Evolutionary conservation across 1,140 invertebrate species (phyloP).

Genomic region (Euura saliciscinereae): DNA sequence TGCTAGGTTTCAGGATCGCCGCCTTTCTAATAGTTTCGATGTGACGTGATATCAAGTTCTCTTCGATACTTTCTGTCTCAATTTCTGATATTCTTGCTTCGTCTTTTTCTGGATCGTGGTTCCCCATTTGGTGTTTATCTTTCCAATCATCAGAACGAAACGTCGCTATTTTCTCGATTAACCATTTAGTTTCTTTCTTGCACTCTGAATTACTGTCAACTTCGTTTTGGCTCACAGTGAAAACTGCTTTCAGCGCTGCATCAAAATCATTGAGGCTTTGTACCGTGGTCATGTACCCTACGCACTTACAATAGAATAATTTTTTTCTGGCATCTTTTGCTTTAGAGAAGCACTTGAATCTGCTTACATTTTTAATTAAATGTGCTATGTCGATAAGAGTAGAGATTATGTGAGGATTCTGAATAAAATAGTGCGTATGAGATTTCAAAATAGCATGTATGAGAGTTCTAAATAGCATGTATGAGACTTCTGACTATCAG

Average conservation of each 20-base stretch:
- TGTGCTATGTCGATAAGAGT: slow-evolving; percentile 12
- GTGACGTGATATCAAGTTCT: background rate
- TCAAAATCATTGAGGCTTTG: background rate
- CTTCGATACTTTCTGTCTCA: background rate
- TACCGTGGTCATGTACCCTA: slow-evolving; percentile 13
- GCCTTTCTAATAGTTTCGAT: background rate
- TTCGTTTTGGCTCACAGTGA: slow-evolving; percentile 1
- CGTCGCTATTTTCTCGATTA: slow-evolving; percentile 6
- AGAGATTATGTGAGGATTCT: too few species aligned
- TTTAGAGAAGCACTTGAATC: background rate
- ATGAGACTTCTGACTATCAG: too few species aligned
- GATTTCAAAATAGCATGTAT: too few species aligned
- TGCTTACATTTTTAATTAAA: slow-evolving; percentile 8
- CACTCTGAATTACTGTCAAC: background rate
- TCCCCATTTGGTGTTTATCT: background rate
- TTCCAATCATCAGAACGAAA: slow-evolving; percentile 6
- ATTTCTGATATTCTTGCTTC: background rate
- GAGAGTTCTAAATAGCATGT: too few species aligned
- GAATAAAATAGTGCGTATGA: too few species aligned
- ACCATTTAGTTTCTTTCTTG: slow-evolving; percentile 12
- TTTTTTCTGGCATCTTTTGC: slow-evolving; percentile 10
- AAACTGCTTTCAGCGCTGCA: background rate
- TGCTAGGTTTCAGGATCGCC: slow-evolving; percentile 7
- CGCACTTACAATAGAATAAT: slow-evolving; percentile 11
- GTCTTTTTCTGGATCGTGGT: background rate